These are phyloP conservation scores for Sterrhoptilus dennistouni DNA, from an alignment of 2,113 vertebrate species.

Conservation along the genomic window DNA sequence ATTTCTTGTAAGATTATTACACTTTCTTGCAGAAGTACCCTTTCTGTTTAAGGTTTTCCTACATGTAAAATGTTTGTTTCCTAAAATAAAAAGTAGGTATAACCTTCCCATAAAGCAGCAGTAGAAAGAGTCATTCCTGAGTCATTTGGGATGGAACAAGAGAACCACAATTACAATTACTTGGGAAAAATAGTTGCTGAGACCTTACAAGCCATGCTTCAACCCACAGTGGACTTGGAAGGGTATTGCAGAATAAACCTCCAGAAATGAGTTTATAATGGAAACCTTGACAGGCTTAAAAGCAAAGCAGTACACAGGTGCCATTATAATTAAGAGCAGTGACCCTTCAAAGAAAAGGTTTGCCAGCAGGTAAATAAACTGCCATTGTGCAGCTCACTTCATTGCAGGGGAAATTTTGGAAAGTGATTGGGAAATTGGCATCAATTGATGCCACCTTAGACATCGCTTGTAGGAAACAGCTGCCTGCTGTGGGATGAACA, in stretches of 20 bases:
- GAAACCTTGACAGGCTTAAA: constrained; percentile 22
- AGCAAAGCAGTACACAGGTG: constrained; percentile 16
- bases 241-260: neutral
- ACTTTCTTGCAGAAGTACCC: neutral
- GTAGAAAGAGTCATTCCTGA: neutral
- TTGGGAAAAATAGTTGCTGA: neutral
- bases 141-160: neutral
- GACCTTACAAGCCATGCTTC: neutral
- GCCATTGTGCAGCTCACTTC: constrained; percentile 6
- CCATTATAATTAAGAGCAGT: constrained; percentile 43
- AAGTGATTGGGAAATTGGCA: constrained; percentile 42
- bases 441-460: constrained; percentile 36
- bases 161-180: neutral
- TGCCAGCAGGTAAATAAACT: constrained; percentile 52
- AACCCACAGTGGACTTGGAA: neutral
- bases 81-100: neutral
- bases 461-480: constrained; percentile 43
- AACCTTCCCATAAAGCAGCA: neutral
- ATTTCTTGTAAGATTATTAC: neutral
- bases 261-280: neutral
- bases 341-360: constrained; percentile 8
- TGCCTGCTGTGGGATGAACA: constrained; percentile 35
- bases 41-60: neutral
- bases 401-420: constrained; percentile 16
- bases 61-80: neutral